Percentiles rank a stretch among this genome's conserved stretches.
These are phyloP conservation scores for Melinaea marsaeus DNA, from an alignment of 2,888 invertebrate species.

Conservation along the genomic window DNA sequence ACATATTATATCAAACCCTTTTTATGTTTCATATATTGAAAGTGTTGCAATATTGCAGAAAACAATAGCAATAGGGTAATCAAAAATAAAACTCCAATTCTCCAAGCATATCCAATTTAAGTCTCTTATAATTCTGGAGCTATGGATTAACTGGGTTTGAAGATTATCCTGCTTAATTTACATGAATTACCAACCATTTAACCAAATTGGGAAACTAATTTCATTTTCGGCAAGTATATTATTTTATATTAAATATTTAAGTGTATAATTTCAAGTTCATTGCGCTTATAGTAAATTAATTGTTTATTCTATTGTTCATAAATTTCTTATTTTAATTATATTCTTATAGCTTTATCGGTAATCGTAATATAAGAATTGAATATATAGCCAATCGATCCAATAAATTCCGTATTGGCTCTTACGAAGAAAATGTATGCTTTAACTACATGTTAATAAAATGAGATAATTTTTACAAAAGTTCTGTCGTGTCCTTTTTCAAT, in stretches of 20 bases:
- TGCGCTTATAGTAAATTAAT: not conserved
- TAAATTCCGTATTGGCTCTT: too few species aligned
- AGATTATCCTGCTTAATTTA: constrained; percentile 23
- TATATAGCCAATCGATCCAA: too few species aligned
- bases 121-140: constrained; percentile 17
- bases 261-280: not conserved
- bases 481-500: too few species aligned
- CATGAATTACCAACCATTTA: constrained; percentile 21
- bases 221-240: constrained; percentile 5
- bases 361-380: too few species aligned
- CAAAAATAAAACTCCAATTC: constrained; percentile 15
- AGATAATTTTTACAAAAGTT: constrained; percentile 16
- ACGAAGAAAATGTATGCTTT: too few species aligned
- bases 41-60: not conserved
- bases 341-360: too few species aligned
- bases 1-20: constrained; percentile 6
- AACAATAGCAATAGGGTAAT: constrained; percentile 3
- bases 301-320: too few species aligned
- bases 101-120: constrained; percentile 20
- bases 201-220: constrained; percentile 15
- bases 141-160: constrained; percentile 23
- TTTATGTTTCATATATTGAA: not conserved
- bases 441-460: constrained; percentile 20
- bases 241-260: constrained; percentile 5
- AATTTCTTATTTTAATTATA: too few species aligned